These are phyloP conservation scores for Sarcophaga variegata DNA, from an alignment of 2,888 invertebrate species.

Conservation along the genomic window DNA sequence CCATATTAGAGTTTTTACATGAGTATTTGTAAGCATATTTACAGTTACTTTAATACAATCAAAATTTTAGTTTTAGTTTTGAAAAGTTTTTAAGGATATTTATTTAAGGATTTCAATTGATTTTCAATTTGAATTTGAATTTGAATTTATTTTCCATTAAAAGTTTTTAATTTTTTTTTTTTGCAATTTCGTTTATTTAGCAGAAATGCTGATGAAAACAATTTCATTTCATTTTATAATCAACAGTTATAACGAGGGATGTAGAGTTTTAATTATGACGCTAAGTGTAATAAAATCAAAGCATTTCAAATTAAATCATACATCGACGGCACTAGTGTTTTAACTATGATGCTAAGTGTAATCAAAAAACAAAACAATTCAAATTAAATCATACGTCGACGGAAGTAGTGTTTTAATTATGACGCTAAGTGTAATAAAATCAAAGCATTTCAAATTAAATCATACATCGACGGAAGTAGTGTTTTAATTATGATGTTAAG, in stretches of 20 bases:
- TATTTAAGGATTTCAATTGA: background rate
- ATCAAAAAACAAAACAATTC: too few species aligned
- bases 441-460: too few species aligned
- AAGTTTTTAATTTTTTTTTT: background rate
- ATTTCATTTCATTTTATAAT: background rate
- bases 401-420: too few species aligned
- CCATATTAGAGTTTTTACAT: background rate
- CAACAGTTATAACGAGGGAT: background rate
- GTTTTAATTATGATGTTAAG: too few species aligned
- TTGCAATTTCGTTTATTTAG: background rate
- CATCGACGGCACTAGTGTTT: too few species aligned
- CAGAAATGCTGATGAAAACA: background rate
- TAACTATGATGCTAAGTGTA: too few species aligned
- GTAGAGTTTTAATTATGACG: too few species aligned
- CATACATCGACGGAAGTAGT: too few species aligned
- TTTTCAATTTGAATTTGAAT: too few species aligned
- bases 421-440: too few species aligned
- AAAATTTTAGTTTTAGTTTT: background rate
- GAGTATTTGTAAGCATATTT: background rate
- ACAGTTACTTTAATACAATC: background rate
- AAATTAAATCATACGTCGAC: background rate
- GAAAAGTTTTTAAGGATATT: background rate
- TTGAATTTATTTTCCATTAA: background rate
- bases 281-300: too few species aligned
- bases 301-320: background rate